Conservation (phyloP, 2,888 invertebrate species). For the Phortica okadai region DNA sequence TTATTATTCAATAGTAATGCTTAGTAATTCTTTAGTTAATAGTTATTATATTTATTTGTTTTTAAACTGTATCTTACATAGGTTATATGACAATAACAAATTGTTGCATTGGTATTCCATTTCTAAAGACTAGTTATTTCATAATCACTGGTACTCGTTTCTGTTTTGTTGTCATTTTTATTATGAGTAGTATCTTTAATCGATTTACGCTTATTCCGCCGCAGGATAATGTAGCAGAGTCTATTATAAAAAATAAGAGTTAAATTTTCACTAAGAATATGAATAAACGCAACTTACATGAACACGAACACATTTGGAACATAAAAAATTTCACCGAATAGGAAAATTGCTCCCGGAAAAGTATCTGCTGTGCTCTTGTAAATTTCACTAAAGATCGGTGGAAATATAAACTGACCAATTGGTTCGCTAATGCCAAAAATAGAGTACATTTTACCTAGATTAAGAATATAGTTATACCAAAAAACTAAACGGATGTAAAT, state of each 20-base stretch:
- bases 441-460: slow-evolving; percentile 71
- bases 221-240: slow-evolving; percentile 61
- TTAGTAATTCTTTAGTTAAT: too few relatives aligned
- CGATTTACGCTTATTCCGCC: slow-evolving; percentile 56
- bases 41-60: too few relatives aligned
- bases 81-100: too few relatives aligned
- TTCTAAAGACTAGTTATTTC: slow-evolving; percentile 66
- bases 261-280: background rate
- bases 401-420: slow-evolving; percentile 73
- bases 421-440: slow-evolving; percentile 75
- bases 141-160: slow-evolving; percentile 51
- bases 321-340: slow-evolving; percentile 75
- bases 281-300: slow-evolving; percentile 61
- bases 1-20: too few relatives aligned
- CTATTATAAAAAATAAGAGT: slow-evolving; percentile 39
- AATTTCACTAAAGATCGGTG: slow-evolving; percentile 73
- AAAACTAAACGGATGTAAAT: too few relatives aligned
- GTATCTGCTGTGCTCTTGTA: slow-evolving; percentile 70
- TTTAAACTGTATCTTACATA: too few relatives aligned
- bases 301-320: slow-evolving; percentile 75
- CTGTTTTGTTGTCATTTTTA: slow-evolving; percentile 39
- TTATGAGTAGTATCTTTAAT: slow-evolving; percentile 42
- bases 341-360: slow-evolving; percentile 75
- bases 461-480: background rate
- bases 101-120: too few relatives aligned